Evolutionary conservation across 2,888 invertebrate genomes (phyloP), one percentile per base, ranked within the genome.

Genomic region (Drosophila multiciliata): DNA sequence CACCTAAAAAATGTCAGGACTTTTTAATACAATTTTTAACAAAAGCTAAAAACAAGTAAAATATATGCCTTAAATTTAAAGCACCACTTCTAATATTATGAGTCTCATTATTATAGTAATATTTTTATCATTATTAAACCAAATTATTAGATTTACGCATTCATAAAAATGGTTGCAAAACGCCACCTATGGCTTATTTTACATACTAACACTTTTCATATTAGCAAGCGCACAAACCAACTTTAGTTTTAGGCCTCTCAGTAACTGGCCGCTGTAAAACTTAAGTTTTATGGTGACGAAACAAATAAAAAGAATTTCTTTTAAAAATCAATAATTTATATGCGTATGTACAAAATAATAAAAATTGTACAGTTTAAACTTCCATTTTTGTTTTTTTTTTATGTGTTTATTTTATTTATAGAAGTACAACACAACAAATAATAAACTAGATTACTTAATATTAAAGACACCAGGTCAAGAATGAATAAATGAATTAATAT

Each of bases 391-490:
- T 1, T 20, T 20, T 2, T 45, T n/a, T 20, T 45, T 15, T 32
- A 36, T 26, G 4, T 57, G n/a, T 29, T 40, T 57, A 20, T 32
- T 57, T 40, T 32, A 42, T 45, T 42, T 42, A 32, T 32, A 32
- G 15, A 7, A 29, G 40, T 15, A 20, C n/a, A 57, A 40, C 57
- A 40, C 15, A 57, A 32, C 38, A 42, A 57, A 32, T 11, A 32
- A 40, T 32, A 57, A 29, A 15, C 12, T 29, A 57, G 3, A 20
- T 29, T 40, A 29, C 23, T 29, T 29, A 29, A 8, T 32, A 29
- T 3, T 8, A 42, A 3, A 42, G 57, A 57, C 57, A 32, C 57
- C 42, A 57, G 57, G 57, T 57, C 57, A 57, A 60, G 36, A 29
- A 11, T n/a, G n/a, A 35, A 49, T 36, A 0, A 29, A 36, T 23